Percentiles rank a stretch among this genome's conserved stretches.
phyloP scores from a whole-genome alignment of 2,113 vertebrate genomes.

The Pipa parva region DNA sequence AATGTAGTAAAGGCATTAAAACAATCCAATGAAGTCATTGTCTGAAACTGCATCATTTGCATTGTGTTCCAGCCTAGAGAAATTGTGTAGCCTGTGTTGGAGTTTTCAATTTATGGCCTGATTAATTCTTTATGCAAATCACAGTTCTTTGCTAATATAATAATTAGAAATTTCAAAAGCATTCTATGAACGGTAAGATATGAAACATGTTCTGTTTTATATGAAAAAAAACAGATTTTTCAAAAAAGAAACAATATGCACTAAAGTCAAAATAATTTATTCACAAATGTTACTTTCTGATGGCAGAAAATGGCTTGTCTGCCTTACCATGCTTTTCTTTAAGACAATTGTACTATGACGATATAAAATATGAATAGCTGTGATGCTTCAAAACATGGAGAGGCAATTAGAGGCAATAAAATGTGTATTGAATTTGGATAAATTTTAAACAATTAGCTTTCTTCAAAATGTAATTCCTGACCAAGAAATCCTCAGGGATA shows the following conservation, averaged over 20 bases:
- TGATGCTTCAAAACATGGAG: conserved; percentile 62
- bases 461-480: conserved; percentile 71
- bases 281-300: conserved; percentile 47
- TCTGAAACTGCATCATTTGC: conserved; percentile 34
- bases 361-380: conserved; percentile 56
- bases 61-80: conserved; percentile 25
- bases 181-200: conserved; percentile 25
- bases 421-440: conserved; percentile 79
- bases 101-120: conserved; percentile 9
- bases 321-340: conserved; percentile 37
- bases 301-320: conserved; percentile 38
- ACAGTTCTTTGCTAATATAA: neutral
- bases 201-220: too few relatives aligned
- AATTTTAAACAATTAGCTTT: conserved; percentile 75
- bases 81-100: conserved; percentile 8
- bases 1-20: conserved; percentile 29
- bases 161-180: conserved; percentile 47
- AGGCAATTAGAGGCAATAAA: conserved; percentile 68
- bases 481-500: conserved; percentile 69
- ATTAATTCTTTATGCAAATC: conserved; percentile 20
- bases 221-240: conserved; percentile 46
- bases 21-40: conserved; percentile 31
- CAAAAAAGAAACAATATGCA: too few relatives aligned
- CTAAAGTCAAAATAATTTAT: conserved; percentile 51
- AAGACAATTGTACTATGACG: conserved; percentile 49